These are phyloP conservation scores for Pammene aurita DNA, from an alignment of 2,888 invertebrate genomes.

Conservation along the genomic window DNA sequence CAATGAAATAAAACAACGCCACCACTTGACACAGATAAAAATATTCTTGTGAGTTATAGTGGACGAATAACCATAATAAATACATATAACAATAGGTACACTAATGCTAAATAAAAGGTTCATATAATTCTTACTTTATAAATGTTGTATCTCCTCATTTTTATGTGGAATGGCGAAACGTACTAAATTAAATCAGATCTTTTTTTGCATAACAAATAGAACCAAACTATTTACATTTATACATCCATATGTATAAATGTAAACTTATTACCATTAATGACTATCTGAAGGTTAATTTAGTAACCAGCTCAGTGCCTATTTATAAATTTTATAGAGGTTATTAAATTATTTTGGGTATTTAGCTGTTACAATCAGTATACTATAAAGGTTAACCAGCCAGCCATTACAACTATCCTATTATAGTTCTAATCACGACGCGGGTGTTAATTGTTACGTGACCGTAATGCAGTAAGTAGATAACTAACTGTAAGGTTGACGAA, in stretches of 20 bases:
- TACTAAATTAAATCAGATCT: not conserved
- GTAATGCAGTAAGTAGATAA: slow-evolving; percentile 11
- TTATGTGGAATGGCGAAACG: not conserved
- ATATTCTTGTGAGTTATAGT: no score
- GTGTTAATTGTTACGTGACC: slow-evolving; percentile 41
- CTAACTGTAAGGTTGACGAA: slow-evolving; percentile 34
- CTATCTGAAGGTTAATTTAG: slow-evolving; percentile 26
- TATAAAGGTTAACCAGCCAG: slow-evolving; percentile 16
- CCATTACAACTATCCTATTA: slow-evolving; percentile 31
- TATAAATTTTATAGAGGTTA: not conserved
- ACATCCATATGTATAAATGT: no score
- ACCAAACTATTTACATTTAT: not conserved
- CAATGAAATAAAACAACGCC: slow-evolving; percentile 20
- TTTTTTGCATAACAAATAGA: not conserved
- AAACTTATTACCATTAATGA: no score
- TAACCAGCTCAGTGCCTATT: not conserved
- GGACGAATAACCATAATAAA: no score
- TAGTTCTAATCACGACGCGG: slow-evolving; percentile 35
- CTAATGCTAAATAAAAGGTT: no score
- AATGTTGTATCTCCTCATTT: no score
- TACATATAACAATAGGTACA: no score
- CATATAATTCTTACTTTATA: no score
- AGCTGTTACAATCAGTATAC: slow-evolving; percentile 12
- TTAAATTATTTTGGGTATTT: slow-evolving; percentile 16
- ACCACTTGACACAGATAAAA: no score